Conservation (phyloP, 2,113 vertebrate genomes). For the Eulemur rufifrons region DNA sequence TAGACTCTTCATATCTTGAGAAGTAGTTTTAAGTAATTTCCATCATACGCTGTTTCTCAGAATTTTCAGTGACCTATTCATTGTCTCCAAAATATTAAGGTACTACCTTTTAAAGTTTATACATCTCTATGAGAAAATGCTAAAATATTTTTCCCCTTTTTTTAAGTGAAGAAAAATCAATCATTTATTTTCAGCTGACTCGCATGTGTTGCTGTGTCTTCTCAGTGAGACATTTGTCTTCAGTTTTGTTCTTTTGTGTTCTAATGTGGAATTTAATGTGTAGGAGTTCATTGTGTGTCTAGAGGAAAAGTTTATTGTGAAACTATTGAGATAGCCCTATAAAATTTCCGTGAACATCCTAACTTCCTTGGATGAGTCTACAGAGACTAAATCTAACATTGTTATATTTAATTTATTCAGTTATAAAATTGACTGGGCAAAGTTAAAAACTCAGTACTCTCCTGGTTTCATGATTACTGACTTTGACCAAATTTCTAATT, state of each 20-base stretch:
- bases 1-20: background rate
- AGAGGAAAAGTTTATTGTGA: constrained; percentile 3
- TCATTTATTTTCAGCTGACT: background rate
- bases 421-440: background rate
- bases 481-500: constrained; percentile 31
- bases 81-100: background rate
- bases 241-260: constrained; percentile 41
- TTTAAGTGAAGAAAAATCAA: background rate
- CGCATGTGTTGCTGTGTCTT: constrained; percentile 18
- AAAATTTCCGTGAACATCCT: background rate
- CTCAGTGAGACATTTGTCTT: background rate
- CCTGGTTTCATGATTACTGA: background rate
- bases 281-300: background rate
- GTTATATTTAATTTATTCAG: background rate
- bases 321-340: background rate
- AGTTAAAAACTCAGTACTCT: constrained; percentile 10
- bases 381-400: background rate
- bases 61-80: constrained; percentile 36
- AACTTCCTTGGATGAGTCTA: background rate
- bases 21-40: constrained; percentile 25
- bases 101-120: constrained; percentile 15
- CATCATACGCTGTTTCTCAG: constrained; percentile 18
- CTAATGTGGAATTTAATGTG: constrained; percentile 7
- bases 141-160: background rate
- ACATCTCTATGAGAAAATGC: background rate